Evolutionary conservation across 2,888 invertebrate species (phyloP), one percentile per base, ranked within the genome.

Genomic region (Lasioglossum leucozonium): DNA sequence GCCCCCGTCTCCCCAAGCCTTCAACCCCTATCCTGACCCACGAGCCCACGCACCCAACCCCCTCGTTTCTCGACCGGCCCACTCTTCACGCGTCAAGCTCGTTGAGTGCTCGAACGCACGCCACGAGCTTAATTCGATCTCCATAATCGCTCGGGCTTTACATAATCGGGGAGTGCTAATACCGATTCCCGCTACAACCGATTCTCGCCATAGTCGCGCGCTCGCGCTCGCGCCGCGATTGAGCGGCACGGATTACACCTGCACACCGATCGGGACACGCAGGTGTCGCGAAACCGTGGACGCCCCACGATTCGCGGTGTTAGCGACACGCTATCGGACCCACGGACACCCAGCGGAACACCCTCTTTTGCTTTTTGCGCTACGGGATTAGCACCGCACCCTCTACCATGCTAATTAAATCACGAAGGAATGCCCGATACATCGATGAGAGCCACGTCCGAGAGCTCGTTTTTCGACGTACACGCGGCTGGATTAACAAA

Each of bases 121-220:
- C 83, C 87, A 85, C 83, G 88, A 88, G 91, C 91, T 91, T 90
- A 91, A 92, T 92, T 92, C 92, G 92, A 92, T 92, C 90, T 92
- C 92, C 91, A 91, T 92, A 92, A 92, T 92, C 92, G 92, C 88
- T 90, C 90, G 89, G 91, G 91, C 92, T 92, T 91, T 89, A 90
- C 92, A 91, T 92, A 91, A 92, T 92, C 92, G 90, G 84, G 78
- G 88, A 91, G 92, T 89, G 91, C 88, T 90, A 91, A 90, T 89
- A 87, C 88, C 88, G 90, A 91, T 91, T 87, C 83, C 87, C 82
- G 87, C 83, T 90, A 87, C 86, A 87, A 88, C 87, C 91, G 91
- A 91, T 91, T 88, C 86, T 81, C 87, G 83, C 81, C 86, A 81
- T 89, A 85, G 86, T 85, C 89, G 77, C 87, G 77, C 55, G 55